These are phyloP conservation scores for Eremobia ochroleuca DNA, from an alignment of 2,888 invertebrate species.

Conservation along the genomic window DNA sequence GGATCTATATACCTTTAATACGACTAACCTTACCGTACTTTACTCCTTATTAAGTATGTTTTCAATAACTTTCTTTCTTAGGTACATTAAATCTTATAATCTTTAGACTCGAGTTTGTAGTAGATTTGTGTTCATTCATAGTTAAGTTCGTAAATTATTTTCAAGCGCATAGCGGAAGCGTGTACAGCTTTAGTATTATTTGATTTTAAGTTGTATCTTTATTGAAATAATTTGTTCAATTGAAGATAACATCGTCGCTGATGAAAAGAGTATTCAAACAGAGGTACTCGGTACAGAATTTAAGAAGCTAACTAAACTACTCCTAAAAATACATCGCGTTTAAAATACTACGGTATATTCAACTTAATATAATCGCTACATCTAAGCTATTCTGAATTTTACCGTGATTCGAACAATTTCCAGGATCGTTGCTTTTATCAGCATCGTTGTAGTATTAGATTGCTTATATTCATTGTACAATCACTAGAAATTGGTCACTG, in stretches of 20 bases:
- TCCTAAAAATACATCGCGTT: conserved; percentile 10
- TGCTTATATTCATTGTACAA: background rate
- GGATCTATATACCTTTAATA: background rate
- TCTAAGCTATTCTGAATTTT: conserved; percentile 21
- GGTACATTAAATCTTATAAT: background rate
- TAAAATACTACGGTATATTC: conserved; percentile 4
- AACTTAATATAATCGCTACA: conserved; percentile 23
- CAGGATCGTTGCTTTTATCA: background rate
- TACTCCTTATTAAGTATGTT: conserved; percentile 7
- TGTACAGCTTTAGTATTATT: conserved; percentile 28
- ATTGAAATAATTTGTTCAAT: background rate
- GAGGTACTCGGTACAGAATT: conserved; percentile 9
- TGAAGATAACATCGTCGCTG: background rate
- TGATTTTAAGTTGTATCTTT: background rate
- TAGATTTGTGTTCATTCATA: background rate
- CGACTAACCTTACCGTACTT: background rate
- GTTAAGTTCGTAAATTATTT: conserved; percentile 16
- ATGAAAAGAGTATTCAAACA: conserved; percentile 9
- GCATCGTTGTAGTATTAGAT: background rate
- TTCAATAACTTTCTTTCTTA: conserved; percentile 7
- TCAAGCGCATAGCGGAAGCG: conserved; percentile 52
- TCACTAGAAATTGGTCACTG: conserved; percentile 19
- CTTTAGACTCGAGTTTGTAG: conserved; percentile 15
- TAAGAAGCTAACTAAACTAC: conserved; percentile 39
- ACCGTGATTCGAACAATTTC: conserved; percentile 9